Base-by-base conservation (phyloP, 1,140 invertebrate species). In the Drosophila pallidifrons region DNA sequence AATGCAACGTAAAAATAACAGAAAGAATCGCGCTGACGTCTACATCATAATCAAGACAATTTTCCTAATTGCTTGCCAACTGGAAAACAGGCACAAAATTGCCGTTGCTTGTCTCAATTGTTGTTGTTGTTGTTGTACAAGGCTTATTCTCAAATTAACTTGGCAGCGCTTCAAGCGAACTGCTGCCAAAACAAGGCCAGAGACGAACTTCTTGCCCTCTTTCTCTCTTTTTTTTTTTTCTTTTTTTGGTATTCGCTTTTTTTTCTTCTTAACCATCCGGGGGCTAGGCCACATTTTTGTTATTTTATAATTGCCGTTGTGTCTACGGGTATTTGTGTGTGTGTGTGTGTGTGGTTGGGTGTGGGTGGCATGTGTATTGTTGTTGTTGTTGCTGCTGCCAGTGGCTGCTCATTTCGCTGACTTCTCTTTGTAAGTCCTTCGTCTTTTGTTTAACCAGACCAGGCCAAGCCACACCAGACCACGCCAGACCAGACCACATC, bases 221-320 rank as follows among this genome's bases (percentile, higher is more conserved):
- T 25, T n/a, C 3, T 1, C 5, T 13, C 15, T 41, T 35, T 32
- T 25, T 28, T 43, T 6, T 5, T 1, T 10, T 13, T 30, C n/a
- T 45, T 41, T 11, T 5, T 1, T 15, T 3, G 20, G 20, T 25
- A 25, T 28, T 32, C 13, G n/a, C 16, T 25, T 46, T 43, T 11
- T 6, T 1, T 10, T 28, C 30, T 38, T 43, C 5, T 28, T 28
- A 63, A 63, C 60, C 46, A 28, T 41, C 16, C 47, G 32, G 49
- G 35, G 55, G 28, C 60, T 61, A 52, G 61, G 61, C 61, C 35
- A 73, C 71, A 74, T 74, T 77, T 74, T 77, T 77, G 75, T 77
- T 77, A 77, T 77, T 77, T 77, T 77, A 69, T 77, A 77, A 77
- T 74, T 82, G 80, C 75, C 80, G 65, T 58, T 75, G 60, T 61